A percentile compares a stretch with the other conserved stretches of the same genome.
These are phyloP conservation scores for Arctocebus calabarensis DNA, from an alignment of 2,797 vertebrate species.

Conservation along the genomic window DNA sequence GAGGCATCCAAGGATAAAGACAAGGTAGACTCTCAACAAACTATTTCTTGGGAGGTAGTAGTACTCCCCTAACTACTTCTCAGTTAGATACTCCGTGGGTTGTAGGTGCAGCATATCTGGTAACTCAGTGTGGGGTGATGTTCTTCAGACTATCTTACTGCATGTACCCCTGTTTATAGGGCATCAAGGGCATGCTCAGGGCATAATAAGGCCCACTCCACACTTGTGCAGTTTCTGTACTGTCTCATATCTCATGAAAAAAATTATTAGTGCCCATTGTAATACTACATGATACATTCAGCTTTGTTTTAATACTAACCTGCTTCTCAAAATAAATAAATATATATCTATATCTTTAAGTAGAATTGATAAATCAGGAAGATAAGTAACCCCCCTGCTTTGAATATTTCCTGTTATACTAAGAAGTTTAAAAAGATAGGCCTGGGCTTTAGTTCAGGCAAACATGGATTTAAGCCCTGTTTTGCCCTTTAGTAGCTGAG, in stretches of 20 bases:
- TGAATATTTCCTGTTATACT: background rate
- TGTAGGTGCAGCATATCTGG: background rate
- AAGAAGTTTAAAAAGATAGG: background rate
- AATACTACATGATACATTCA: background rate
- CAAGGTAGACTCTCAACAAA: slow-evolving; percentile 87
- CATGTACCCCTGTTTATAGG: background rate
- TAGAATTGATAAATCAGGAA: slow-evolving; percentile 47
- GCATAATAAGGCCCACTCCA: background rate
- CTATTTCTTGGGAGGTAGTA: too few species aligned
- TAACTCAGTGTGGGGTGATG: background rate
- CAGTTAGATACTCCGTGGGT: too few species aligned
- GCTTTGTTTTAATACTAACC: background rate
- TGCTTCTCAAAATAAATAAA: background rate
- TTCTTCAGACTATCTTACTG: background rate
- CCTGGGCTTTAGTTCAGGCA: background rate
- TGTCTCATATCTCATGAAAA: background rate
- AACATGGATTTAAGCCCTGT: background rate
- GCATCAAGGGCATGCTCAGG: fast-evolving
- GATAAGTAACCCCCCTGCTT: background rate
- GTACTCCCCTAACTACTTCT: background rate
- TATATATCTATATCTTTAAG: background rate
- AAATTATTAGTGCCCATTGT: background rate
- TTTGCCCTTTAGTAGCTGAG: background rate
- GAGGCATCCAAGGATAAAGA: slow-evolving; percentile 96
- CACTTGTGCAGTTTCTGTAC: background rate